These are phyloP conservation scores for Myrmecobius fasciatus DNA, from an alignment of 2,113 vertebrate species.

Conservation along the genomic window DNA sequence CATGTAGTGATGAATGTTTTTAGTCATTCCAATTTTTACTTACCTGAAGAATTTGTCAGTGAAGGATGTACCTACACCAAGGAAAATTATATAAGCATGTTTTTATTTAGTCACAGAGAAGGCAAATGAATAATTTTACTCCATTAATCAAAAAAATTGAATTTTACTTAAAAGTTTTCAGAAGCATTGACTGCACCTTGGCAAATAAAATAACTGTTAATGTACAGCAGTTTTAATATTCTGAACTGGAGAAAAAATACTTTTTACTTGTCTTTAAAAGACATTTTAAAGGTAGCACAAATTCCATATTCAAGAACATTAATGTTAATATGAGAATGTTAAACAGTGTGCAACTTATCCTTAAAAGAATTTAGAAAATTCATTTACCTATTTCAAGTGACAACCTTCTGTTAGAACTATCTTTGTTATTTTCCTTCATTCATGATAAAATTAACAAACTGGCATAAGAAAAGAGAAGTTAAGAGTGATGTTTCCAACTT, in stretches of 20 bases:
- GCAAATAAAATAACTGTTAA: neutral
- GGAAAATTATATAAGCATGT: neutral
- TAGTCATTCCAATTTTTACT: neutral
- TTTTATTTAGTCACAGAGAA: neutral
- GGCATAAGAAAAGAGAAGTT: neutral
- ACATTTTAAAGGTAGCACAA: slow-evolving; percentile 26
- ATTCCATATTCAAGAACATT: neutral
- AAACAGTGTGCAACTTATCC: slow-evolving; percentile 15
- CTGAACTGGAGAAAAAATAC: neutral
- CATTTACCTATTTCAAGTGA: slow-evolving; percentile 46
- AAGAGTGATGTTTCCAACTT: neutral
- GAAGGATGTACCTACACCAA: neutral
- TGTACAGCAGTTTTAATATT: neutral
- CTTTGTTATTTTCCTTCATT: neutral
- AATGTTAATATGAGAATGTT: slow-evolving; percentile 15
- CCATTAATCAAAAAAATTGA: neutral
- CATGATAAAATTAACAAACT: slow-evolving; percentile 24
- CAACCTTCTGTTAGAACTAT: slow-evolving; percentile 26
- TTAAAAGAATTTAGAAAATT: slow-evolving; percentile 1
- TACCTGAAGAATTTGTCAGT: neutral
- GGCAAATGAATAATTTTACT: neutral
- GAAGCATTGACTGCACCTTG: neutral
- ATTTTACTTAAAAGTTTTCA: neutral
- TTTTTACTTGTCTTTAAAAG: neutral
- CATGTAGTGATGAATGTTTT: neutral